Conservation (phyloP, 2,797 vertebrate genomes). For the Platalea minor region DNA sequence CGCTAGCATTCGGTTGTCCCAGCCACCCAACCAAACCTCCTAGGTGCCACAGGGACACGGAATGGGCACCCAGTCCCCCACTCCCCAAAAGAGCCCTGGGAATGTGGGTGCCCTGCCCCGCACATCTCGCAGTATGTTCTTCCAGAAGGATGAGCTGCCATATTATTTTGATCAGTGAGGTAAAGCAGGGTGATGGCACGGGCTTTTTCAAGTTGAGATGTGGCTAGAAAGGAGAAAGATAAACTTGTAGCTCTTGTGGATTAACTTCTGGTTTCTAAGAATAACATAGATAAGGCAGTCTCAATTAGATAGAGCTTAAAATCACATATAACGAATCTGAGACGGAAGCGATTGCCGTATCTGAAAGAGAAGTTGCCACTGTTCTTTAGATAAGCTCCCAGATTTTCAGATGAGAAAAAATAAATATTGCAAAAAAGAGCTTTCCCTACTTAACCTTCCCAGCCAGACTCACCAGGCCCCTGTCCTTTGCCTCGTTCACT, state of each 20-base stretch:
- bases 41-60: not conserved
- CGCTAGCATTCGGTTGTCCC: not conserved
- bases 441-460: not conserved
- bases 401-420: conserved; percentile 31
- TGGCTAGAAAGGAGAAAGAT: conserved; percentile 38
- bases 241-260: conserved; percentile 30
- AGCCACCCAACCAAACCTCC: not conserved
- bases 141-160: not conserved
- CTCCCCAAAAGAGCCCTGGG: not conserved
- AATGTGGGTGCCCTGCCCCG: not conserved
- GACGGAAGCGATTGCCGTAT: not conserved
- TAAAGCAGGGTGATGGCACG: not conserved
- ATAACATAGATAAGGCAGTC: conserved; percentile 61
- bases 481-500: not conserved
- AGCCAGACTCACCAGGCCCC: not conserved
- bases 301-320: conserved; percentile 54
- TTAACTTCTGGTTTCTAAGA: conserved; percentile 53
- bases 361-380: not conserved
- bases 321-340: conserved; percentile 5
- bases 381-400: conserved; percentile 39
- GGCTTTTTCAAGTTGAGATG: not conserved
- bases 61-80: not conserved
- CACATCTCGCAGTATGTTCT: not conserved
- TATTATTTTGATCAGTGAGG: conserved; percentile 31
- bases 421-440: not conserved